These are phyloP conservation scores for Pontoporia blainvillei DNA, from an alignment of 2,113 vertebrate genomes.

Conservation along the genomic window DNA sequence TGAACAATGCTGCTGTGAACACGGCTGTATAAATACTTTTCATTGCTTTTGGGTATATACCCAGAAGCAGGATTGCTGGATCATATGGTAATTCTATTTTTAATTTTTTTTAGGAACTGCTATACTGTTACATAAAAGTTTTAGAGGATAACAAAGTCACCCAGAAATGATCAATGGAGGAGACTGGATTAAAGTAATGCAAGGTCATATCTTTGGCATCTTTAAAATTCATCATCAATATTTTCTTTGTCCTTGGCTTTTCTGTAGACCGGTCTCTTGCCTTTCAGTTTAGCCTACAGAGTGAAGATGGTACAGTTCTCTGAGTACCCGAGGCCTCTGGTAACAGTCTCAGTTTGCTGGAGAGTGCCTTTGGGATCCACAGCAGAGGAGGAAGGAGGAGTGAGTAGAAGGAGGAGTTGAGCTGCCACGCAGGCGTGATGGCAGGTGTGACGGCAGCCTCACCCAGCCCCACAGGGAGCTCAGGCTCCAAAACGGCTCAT, in stretches of 20 bases:
- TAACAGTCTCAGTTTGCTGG: background rate
- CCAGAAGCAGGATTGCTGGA: background rate
- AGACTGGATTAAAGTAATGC: background rate
- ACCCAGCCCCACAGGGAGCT: background rate
- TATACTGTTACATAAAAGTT: background rate
- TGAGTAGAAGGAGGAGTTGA: background rate
- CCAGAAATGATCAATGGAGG: background rate
- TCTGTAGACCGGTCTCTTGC: background rate
- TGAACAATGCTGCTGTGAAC: background rate
- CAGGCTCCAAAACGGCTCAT: background rate
- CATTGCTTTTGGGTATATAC: background rate
- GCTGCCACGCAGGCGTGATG: background rate
- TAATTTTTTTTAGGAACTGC: background rate
- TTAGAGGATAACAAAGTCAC: slow-evolving; percentile 12
- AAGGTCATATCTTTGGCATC: background rate
- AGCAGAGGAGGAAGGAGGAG: background rate
- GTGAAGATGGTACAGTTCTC: background rate
- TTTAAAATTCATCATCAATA: background rate
- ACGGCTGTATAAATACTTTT: background rate
- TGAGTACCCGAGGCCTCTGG: background rate
- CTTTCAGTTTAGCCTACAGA: background rate
- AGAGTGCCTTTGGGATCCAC: background rate
- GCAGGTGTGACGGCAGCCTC: background rate
- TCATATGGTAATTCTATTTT: background rate
- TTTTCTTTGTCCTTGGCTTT: background rate